Evolutionary conservation across 2,113 vertebrate species (phyloP).

Genomic region (Pituophis catenifer): DNA sequence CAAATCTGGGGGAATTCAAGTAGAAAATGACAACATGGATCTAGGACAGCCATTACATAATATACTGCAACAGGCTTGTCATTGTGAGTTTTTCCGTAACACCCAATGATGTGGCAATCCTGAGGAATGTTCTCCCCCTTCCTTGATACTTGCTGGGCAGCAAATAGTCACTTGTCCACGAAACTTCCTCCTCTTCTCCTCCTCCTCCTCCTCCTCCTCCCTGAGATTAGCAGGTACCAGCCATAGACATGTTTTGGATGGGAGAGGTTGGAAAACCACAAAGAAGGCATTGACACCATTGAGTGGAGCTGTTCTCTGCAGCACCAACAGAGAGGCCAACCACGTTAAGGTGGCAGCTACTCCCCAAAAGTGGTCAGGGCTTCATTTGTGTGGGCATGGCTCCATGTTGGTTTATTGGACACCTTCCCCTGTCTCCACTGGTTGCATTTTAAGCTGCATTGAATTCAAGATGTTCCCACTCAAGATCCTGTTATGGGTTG

Average conservation of each 20-base stretch:
- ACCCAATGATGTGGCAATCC: not conserved
- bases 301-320: not conserved
- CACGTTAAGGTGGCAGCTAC: not conserved
- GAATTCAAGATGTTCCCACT: not conserved
- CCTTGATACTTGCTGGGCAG: not conserved
- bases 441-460: not conserved
- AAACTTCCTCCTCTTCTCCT: not conserved
- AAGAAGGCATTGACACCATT: not conserved
- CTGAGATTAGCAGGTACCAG: not conserved
- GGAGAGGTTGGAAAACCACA: not conserved
- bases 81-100: not conserved
- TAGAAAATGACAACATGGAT: not conserved
- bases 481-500: no score
- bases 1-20: not conserved
- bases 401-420: not conserved
- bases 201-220: not conserved
- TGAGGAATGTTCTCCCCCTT: not conserved
- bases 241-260: not conserved
- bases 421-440: not conserved
- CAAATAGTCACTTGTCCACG: not conserved
- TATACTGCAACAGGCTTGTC: not conserved
- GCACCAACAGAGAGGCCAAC: not conserved
- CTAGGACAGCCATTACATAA: not conserved
- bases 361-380: not conserved
- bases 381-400: not conserved